Conservation (phyloP, 1,140 invertebrate genomes). For the Nomia melanderi region DNA sequence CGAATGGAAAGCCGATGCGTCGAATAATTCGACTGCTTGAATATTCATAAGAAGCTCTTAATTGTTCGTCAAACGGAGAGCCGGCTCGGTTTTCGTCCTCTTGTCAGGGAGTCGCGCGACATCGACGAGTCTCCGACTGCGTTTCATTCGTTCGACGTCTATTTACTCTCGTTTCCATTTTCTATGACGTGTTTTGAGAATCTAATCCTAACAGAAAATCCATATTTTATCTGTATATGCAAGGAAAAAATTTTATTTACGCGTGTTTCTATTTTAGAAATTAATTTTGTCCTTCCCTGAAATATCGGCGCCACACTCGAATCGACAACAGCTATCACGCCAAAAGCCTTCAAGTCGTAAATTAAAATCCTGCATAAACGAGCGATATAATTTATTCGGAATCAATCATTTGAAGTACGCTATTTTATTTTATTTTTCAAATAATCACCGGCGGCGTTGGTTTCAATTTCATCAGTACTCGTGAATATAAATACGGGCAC, state of each 20-base stretch:
- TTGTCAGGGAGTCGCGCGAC: background rate
- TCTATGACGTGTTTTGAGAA: background rate
- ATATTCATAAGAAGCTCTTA: slow-evolving; percentile 1
- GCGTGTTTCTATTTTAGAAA: no score
- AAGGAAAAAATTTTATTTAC: no score
- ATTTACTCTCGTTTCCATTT: background rate
- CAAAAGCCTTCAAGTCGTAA: no score
- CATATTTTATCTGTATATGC: no score
- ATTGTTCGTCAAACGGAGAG: slow-evolving; percentile 4
- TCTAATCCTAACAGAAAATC: no score
- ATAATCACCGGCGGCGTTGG: background rate
- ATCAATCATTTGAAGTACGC: background rate
- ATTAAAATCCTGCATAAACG: background rate
- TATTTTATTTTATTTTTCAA: background rate
- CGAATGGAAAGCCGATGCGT: background rate
- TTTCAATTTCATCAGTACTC: no score
- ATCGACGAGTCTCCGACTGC: background rate
- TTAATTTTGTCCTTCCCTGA: no score
- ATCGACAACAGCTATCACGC: no score
- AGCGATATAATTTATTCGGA: background rate
- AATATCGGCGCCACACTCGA: no score
- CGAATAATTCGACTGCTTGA: slow-evolving; percentile 12
- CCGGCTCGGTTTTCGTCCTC: background rate
- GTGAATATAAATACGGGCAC: no score
- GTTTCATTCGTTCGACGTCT: slow-evolving; percentile 10